Percentiles rank a stretch among this genome's conserved stretches.
These are phyloP conservation scores for Nemotelus nigrinus DNA, from an alignment of 2,888 invertebrate species.

Conservation along the genomic window DNA sequence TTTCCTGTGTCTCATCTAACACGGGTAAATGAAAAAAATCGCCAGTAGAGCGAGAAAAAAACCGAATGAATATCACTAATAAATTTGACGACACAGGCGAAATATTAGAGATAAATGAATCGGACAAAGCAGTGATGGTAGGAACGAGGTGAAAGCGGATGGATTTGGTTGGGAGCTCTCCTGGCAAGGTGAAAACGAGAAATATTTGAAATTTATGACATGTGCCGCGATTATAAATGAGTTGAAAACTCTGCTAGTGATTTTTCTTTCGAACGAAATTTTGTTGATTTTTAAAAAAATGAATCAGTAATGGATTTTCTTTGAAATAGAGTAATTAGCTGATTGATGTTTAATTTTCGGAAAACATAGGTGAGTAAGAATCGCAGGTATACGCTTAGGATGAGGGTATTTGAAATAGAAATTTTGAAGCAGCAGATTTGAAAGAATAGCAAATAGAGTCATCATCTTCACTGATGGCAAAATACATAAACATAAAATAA, in stretches of 20 bases:
- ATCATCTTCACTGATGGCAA: no score
- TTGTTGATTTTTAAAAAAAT: background rate
- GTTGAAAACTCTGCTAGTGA: conserved; percentile 10
- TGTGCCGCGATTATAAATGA: conserved; percentile 16
- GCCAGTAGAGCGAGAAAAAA: background rate
- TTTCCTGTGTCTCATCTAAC: background rate
- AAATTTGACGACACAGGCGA: conserved; percentile 19
- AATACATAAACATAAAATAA: no score
- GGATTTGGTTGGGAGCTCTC: background rate
- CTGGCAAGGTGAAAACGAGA: conserved; percentile 13
- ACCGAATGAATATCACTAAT: background rate
- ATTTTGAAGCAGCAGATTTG: no score
- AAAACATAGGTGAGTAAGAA: background rate
- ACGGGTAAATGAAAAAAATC: background rate
- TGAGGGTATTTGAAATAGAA: no score
- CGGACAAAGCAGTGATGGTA: no score
- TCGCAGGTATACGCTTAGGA: no score
- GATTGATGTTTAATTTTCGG: conserved; percentile 8
- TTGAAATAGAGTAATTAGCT: conserved; percentile 5
- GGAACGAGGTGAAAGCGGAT: no score
- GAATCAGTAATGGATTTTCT: conserved; percentile 4
- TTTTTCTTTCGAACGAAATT: conserved; percentile 1
- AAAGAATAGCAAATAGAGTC: no score
- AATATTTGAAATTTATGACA: conserved; percentile 35
- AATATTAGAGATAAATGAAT: no score